Evolutionary conservation across 2,797 vertebrate species (phyloP).

Genomic region (Leptoclinus maculatus): DNA sequence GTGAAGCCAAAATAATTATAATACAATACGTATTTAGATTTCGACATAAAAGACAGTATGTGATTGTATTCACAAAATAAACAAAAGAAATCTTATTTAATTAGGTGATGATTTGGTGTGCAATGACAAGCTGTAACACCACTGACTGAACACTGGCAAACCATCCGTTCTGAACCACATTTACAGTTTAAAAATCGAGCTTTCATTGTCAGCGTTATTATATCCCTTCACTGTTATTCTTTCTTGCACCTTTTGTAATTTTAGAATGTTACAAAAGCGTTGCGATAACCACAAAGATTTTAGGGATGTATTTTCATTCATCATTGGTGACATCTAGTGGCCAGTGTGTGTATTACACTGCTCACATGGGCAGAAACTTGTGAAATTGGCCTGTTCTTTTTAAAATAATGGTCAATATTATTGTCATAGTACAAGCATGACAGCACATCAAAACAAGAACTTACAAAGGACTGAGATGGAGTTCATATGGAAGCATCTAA

Average conservation of each 20-base stretch:
- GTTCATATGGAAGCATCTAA: not conserved
- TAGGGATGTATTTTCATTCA: conserved; percentile 35
- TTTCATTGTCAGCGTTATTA: not conserved
- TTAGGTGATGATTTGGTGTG: not conserved
- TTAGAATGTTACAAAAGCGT: not conserved
- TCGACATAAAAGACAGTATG: not conserved
- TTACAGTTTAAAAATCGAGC: not conserved
- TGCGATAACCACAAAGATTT: not conserved
- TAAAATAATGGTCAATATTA: not conserved
- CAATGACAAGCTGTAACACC: not conserved
- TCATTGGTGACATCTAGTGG: conserved; percentile 79
- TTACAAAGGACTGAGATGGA: not conserved
- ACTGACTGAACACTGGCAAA: not conserved
- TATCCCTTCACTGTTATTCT: not conserved
- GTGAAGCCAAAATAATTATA: not conserved
- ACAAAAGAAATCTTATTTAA: not conserved
- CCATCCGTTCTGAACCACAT: not conserved
- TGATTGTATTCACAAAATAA: not conserved
- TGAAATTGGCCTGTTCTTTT: not conserved
- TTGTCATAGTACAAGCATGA: not conserved
- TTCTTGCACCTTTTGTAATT: not conserved
- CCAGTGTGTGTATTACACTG: conserved; percentile 28
- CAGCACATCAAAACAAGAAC: not conserved
- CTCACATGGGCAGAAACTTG: not conserved
- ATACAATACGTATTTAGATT: not conserved